Conservation (phyloP, 2,888 invertebrate genomes). For the Tetranychus piercei region DNA sequence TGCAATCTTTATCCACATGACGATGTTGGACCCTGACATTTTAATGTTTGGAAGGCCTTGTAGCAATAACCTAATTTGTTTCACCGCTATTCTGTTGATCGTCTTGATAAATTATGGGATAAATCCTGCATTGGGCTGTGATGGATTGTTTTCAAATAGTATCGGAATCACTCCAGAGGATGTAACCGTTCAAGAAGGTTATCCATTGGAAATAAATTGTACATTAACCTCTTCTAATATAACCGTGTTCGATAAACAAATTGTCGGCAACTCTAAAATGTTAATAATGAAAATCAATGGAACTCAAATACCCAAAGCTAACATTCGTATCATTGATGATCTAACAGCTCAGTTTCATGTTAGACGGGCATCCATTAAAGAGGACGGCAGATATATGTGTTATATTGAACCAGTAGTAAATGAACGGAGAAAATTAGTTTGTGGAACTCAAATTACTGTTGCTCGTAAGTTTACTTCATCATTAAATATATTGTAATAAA, state of each 20-base stretch:
- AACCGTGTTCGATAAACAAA: neutral
- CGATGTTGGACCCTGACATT: no score
- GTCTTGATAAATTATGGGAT: no score
- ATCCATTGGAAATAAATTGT: neutral
- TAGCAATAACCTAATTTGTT: no score
- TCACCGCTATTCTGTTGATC: no score
- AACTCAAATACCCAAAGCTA: neutral
- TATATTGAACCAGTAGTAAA: neutral
- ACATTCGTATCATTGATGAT: conserved; percentile 1
- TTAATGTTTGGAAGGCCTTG: no score
- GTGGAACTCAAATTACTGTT: neutral
- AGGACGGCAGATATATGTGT: neutral
- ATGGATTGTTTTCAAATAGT: no score
- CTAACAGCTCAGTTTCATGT: neutral
- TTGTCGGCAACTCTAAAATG: neutral
- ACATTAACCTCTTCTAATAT: neutral
- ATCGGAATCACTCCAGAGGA: no score
- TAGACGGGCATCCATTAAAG: neutral
- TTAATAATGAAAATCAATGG: neutral
- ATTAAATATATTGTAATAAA: neutral
- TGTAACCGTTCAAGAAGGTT: no score
- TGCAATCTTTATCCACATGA: no score
- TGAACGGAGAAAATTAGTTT: neutral
- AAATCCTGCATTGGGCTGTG: no score
- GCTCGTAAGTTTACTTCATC: neutral